These are phyloP conservation scores for Drosophila robusta DNA, from an alignment of 2,888 invertebrate genomes.

Conservation along the genomic window DNA sequence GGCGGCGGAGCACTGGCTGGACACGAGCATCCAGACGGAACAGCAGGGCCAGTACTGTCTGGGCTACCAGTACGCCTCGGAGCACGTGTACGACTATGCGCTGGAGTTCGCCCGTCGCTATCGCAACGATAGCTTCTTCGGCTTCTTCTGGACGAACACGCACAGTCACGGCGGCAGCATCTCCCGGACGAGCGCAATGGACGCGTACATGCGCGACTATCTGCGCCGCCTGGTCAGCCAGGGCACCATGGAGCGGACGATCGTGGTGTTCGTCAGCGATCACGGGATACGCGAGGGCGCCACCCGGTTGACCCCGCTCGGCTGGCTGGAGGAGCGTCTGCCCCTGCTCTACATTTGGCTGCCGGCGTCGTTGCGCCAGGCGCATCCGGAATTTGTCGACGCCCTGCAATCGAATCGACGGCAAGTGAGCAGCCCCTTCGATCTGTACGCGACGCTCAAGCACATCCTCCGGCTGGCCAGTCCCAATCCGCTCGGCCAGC, in stretches of 20 bases:
- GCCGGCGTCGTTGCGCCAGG: conserved; percentile 87
- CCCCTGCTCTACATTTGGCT: conserved; percentile 90
- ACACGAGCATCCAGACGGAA: conserved; percentile 83
- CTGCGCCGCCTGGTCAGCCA: conserved; percentile 86
- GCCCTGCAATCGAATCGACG: conserved; percentile 87
- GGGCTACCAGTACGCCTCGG: conserved; percentile 87
- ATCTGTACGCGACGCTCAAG: conserved; percentile 89
- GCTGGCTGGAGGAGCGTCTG: conserved; percentile 91
- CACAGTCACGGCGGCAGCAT: conserved; percentile 88
- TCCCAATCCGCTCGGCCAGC: not conserved
- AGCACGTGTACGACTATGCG: conserved; percentile 88
- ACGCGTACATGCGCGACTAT: conserved; percentile 87
- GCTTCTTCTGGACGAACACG: conserved; percentile 91
- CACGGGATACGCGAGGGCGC: conserved; percentile 91
- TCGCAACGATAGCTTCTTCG: conserved; percentile 88
- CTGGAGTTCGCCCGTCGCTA: conserved; percentile 88
- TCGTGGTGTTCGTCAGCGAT: conserved; percentile 90
- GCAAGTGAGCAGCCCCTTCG: conserved; percentile 90
- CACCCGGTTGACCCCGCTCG: conserved; percentile 87
- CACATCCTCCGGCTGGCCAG: conserved; percentile 86
- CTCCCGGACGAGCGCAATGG: conserved; percentile 86
- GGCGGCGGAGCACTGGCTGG: conserved; percentile 87
- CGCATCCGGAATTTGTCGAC: conserved; percentile 86
- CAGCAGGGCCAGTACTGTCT: conserved; percentile 85
- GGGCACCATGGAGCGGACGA: conserved; percentile 86